phyloP scores from a whole-genome alignment of 2,113 vertebrate genomes.

The Blennius ocellaris region DNA sequence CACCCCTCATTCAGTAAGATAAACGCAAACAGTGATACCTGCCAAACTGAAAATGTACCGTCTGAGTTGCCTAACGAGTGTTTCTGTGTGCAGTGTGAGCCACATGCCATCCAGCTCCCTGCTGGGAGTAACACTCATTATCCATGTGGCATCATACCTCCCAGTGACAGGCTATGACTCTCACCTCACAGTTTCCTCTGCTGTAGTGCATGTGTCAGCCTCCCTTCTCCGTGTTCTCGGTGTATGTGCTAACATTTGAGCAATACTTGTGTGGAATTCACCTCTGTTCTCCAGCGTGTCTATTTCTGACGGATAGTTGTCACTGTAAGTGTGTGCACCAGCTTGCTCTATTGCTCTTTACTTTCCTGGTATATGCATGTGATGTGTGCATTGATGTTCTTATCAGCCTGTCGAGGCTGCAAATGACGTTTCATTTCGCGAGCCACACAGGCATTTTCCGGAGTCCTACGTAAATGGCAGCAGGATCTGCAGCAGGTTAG shows the following conservation, averaged over 20 bases:
- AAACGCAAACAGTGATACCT: slow-evolving; percentile 68
- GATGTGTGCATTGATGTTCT: slow-evolving; percentile 40
- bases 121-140: slow-evolving; percentile 75
- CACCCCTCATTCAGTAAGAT: slow-evolving; percentile 62
- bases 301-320: slow-evolving; percentile 25
- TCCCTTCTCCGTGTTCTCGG: slow-evolving; percentile 11
- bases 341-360: slow-evolving; percentile 20
- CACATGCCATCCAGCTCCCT: slow-evolving; percentile 64
- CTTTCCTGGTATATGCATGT: slow-evolving; percentile 26
- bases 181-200: slow-evolving; percentile 43
- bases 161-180: slow-evolving; percentile 58
- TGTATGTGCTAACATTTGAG: slow-evolving; percentile 47
- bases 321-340: slow-evolving; percentile 10
- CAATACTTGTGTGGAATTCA: slow-evolving; percentile 2
- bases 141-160: slow-evolving; percentile 65
- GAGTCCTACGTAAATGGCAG: slow-evolving; percentile 1
- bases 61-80: slow-evolving; percentile 62
- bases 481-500: slow-evolving; percentile 15
- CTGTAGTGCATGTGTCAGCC: slow-evolving; percentile 58
- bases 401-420: slow-evolving; percentile 29
- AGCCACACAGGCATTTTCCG: not conserved
- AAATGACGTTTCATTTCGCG: slow-evolving; percentile 34
- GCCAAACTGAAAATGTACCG: slow-evolving; percentile 45
- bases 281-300: slow-evolving; percentile 45
- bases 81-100: slow-evolving; percentile 43